Conservation (phyloP, 2,888 invertebrate genomes). For the Ypsolopha scabrella region DNA sequence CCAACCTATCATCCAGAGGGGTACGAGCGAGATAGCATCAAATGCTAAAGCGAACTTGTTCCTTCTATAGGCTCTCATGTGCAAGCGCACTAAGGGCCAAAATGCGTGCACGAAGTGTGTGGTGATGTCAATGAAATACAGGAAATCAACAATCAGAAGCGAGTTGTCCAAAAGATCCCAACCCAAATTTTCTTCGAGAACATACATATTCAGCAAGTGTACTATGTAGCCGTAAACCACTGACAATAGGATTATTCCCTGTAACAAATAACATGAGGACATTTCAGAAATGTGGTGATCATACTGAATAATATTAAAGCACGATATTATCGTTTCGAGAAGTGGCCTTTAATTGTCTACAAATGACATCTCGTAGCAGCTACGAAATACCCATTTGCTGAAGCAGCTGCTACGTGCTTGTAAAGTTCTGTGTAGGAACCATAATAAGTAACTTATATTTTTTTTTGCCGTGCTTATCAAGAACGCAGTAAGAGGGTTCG, state of each 20-base stretch:
- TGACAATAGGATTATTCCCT: slow-evolving; percentile 29
- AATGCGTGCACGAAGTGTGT: slow-evolving; percentile 33
- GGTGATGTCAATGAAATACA: slow-evolving; percentile 31
- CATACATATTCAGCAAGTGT: slow-evolving; percentile 32
- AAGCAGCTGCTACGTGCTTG: too few species aligned
- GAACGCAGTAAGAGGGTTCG: too few species aligned
- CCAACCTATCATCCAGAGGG: slow-evolving; percentile 36
- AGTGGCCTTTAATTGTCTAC: too few species aligned
- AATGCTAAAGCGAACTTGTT: slow-evolving; percentile 23
- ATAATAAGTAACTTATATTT: too few species aligned
- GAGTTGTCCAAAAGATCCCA: slow-evolving; percentile 13
- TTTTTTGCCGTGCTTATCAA: too few species aligned
- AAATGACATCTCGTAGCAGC: too few species aligned
- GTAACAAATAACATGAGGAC: slow-evolving; percentile 15
- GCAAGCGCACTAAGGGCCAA: slow-evolving; percentile 39
- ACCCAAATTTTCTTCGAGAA: slow-evolving; percentile 21
- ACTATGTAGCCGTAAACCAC: slow-evolving; percentile 33
- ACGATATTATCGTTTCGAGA: background rate
- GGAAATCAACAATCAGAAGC: slow-evolving; percentile 23
- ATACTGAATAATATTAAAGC: background rate
- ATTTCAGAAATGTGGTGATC: background rate
- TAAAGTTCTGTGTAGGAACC: too few species aligned
- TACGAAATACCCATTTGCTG: too few species aligned
- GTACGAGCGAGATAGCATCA: slow-evolving; percentile 33
- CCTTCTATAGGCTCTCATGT: slow-evolving; percentile 38